A percentile compares a stretch with the other conserved stretches of the same genome.
Evolutionary conservation across 2,797 vertebrate genomes (phyloP).

Genomic region (Spea hammondii): DNA sequence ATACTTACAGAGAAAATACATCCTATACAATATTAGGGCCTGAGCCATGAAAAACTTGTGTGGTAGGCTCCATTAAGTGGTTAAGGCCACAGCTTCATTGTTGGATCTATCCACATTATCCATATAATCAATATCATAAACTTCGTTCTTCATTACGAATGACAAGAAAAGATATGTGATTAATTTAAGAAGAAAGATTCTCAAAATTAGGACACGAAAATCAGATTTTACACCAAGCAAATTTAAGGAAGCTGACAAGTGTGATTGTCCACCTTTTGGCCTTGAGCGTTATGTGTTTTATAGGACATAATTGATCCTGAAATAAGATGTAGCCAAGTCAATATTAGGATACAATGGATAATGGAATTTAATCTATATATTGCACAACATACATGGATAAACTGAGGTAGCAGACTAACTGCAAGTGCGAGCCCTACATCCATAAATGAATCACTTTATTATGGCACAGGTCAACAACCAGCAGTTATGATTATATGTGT

Average conservation of each 20-base stretch:
- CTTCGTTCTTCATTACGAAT: conserved; percentile 7
- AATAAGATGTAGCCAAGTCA: neutral
- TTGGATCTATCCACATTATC: conserved; percentile 8
- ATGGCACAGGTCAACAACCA: too few relatives aligned
- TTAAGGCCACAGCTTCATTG: neutral
- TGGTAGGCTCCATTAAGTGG: too few relatives aligned
- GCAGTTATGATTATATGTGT: too few relatives aligned
- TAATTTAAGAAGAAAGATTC: conserved; percentile 27
- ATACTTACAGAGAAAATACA: too few relatives aligned
- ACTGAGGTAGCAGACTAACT: too few relatives aligned
- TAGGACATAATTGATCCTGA: neutral
- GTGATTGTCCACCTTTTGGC: conserved; percentile 6
- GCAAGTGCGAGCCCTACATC: too few relatives aligned
- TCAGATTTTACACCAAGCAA: conserved; percentile 25
- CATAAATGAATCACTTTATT: too few relatives aligned
- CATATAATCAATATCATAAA: conserved; percentile 28
- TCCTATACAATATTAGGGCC: too few relatives aligned
- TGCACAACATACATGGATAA: neutral
- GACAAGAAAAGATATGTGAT: conserved; percentile 26
- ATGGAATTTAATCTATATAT: conserved; percentile 1
- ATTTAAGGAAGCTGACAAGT: conserved; percentile 25
- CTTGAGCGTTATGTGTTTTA: neutral
- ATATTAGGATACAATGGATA: conserved; percentile 1
- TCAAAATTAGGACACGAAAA: conserved; percentile 13
- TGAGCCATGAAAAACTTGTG: too few relatives aligned